Percentiles rank a stretch among this genome's conserved stretches.
Evolutionary conservation across 2,888 invertebrate species (phyloP).

Genomic region (Bimastos eiseni): DNA sequence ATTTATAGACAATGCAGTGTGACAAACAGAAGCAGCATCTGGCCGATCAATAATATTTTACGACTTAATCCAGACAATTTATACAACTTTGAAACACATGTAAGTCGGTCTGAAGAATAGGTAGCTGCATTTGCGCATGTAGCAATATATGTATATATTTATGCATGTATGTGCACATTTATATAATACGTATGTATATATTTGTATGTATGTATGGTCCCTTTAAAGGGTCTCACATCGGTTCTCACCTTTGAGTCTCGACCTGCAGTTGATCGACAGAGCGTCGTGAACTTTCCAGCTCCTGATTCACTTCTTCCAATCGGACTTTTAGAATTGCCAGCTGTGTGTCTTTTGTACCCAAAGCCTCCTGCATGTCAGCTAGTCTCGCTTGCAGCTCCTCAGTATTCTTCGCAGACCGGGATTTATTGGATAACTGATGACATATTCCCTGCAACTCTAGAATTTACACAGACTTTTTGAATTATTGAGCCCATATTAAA

Average conservation of each 20-base stretch:
- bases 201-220: too few relatives aligned
- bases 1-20: too few relatives aligned
- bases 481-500: neutral
- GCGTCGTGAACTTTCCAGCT: constrained; percentile 50
- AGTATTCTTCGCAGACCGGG: constrained; percentile 48
- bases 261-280: constrained; percentile 52
- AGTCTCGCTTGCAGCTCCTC: constrained; percentile 53
- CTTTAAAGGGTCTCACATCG: too few relatives aligned
- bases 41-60: too few relatives aligned
- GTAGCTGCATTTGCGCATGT: too few relatives aligned
- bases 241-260: constrained; percentile 55
- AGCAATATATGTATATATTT: too few relatives aligned
- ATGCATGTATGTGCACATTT: too few relatives aligned
- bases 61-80: too few relatives aligned
- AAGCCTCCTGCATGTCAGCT: constrained; percentile 60
- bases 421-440: neutral
- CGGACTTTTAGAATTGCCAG: constrained; percentile 62
- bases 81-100: too few relatives aligned
- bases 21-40: too few relatives aligned
- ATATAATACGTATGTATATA: too few relatives aligned
- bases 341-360: constrained; percentile 65
- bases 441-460: neutral
- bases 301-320: constrained; percentile 63
- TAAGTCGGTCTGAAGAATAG: too few relatives aligned
- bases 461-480: neutral